A percentile compares a stretch with the other conserved stretches of the same genome.
These are phyloP conservation scores for Edolisoma coerulescens DNA, from an alignment of 2,113 vertebrate species.

Conservation along the genomic window DNA sequence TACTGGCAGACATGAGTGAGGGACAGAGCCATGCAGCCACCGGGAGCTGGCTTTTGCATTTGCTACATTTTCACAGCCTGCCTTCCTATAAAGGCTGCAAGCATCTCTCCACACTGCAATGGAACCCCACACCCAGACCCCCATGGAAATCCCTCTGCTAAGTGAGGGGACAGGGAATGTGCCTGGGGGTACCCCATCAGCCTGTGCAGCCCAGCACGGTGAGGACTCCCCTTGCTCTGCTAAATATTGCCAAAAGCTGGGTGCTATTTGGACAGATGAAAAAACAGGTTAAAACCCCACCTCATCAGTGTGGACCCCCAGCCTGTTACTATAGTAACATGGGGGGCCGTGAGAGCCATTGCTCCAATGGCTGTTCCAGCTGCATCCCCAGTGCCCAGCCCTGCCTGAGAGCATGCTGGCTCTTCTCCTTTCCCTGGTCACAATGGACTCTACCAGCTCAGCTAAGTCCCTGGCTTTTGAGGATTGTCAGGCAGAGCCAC, in stretches of 20 bases:
- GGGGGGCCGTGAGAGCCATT: not conserved
- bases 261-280: not conserved
- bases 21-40: not conserved
- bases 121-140: not conserved
- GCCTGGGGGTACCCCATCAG: not conserved
- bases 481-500: not conserved
- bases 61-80: not conserved
- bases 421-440: not conserved
- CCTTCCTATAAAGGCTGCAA: not conserved
- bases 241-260: not conserved
- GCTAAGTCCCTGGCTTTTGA: not conserved
- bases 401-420: not conserved
- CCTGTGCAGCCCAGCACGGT: not conserved
- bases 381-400: not conserved
- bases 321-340: rapidly evolving
- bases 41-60: not conserved
- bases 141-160: not conserved
- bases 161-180: not conserved
- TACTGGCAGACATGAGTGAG: not conserved
- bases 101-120: not conserved
- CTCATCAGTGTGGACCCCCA: not conserved
- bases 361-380: not conserved
- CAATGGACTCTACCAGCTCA: not conserved
- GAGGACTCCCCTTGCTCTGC: not conserved
- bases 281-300: not conserved